Base-by-base conservation (phyloP, 2,888 invertebrate genomes). In the Calliopum simillimum region DNA sequence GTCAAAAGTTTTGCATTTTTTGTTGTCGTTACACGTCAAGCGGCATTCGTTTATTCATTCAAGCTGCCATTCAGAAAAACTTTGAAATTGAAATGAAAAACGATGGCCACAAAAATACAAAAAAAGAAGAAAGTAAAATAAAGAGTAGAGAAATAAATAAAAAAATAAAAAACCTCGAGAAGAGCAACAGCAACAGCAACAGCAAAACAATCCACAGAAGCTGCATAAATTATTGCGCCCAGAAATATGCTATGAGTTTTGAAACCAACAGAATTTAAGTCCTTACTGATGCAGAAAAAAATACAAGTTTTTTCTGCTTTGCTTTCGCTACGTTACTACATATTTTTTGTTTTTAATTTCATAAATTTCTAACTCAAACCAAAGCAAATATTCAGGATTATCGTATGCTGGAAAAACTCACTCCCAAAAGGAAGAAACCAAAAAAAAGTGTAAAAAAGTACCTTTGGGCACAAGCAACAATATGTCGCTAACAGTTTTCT, bases 61-160 rank as follows among this genome's bases (percentile, higher is more conserved):
- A 12, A 11, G 23, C 23, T 53, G 53, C 23, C 53, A 53, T 21
- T 23, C 21, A 14, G 23, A 53, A 12, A 23, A 21, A 53, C 53
- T 53, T 53, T 53, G 6, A 41, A 58, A 33, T 58, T 41, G 58
- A 58, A 21, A 53, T 53, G 23, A 53, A 53, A 23, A 53, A 53
- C 21, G 23, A 53, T 33, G 33, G 33, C 33, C 33, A 33, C 33
- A 33, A 33, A 33, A 33, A 33, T 33, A 33, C 5, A 8, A 5
- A 33, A 33, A 68, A 76, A 77, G 70, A 76, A 74, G 74, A 75
- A 69, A 73, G 73, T 72, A 74, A 71, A 69, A 71, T 73, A 72
- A 62, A 53, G 53, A 70, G 49, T n/a, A 58, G 33, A 33, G 8
- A 33, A 33, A 33, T 33, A 3, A 33, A 33, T 33, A n/a, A n/a